Conservation (phyloP, 1,140 invertebrate genomes). For the Delia radicum region DNA sequence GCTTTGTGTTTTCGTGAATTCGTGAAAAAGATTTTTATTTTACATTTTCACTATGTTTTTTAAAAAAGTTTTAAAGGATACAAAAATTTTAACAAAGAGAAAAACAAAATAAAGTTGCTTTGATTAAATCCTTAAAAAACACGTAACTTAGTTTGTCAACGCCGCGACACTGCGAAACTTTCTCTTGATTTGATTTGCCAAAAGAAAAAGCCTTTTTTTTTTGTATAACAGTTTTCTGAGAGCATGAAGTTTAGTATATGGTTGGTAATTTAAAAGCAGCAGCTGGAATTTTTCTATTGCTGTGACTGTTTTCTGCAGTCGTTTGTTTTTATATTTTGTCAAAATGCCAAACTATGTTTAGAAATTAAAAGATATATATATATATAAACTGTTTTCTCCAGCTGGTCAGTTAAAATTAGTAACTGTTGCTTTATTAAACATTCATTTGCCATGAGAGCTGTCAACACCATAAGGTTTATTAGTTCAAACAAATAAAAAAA, state of each 20-base stretch:
- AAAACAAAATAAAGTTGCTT: too few species aligned
- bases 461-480: constrained; percentile 18
- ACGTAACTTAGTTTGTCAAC: background rate
- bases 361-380: too few species aligned
- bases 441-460: constrained; percentile 20
- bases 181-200: background rate
- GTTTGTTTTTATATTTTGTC: constrained; percentile 4
- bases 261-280: background rate
- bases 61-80: too few species aligned
- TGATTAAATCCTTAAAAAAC: too few species aligned
- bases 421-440: constrained; percentile 23
- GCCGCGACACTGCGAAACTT: background rate
- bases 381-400: background rate
- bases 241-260: background rate
- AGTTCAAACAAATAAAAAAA: too few species aligned
- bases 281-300: background rate
- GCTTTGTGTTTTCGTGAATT: too few species aligned
- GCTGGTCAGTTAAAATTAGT: constrained; percentile 9
- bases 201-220: background rate
- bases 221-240: background rate
- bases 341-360: constrained; percentile 9
- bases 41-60: too few species aligned
- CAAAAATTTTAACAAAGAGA: too few species aligned
- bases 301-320: background rate
- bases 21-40: too few species aligned